phyloP scores from a whole-genome alignment of 2,888 invertebrate genomes.

The Cancer borealis region DNA sequence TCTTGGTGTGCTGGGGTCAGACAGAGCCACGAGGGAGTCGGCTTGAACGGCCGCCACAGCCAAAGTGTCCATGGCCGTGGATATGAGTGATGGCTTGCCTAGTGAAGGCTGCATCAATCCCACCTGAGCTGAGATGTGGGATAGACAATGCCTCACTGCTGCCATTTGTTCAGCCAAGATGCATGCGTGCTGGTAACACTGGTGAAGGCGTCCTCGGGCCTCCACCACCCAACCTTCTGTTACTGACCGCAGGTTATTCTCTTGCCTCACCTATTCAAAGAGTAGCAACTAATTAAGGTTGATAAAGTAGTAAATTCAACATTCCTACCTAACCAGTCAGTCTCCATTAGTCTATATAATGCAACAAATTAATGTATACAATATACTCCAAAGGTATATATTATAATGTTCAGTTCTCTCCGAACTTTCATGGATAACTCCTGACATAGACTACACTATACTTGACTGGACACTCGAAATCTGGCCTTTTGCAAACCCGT shows the following conservation, averaged over 20 bases:
- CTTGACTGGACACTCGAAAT: too few species aligned
- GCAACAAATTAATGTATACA: neutral
- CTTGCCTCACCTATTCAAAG: constrained; percentile 63
- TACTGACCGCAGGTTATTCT: constrained; percentile 67
- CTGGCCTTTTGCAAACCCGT: too few species aligned
- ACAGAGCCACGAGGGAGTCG: constrained; percentile 58
- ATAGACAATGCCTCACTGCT: constrained; percentile 54
- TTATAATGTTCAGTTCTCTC: too few species aligned
- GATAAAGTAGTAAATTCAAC: neutral
- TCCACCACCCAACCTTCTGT: constrained; percentile 76
- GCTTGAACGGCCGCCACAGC: neutral
- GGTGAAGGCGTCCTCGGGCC: constrained; percentile 71
- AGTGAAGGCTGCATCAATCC: neutral
- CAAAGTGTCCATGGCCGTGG: constrained; percentile 61
- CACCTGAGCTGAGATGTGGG: constrained; percentile 57
- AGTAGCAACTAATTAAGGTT: neutral
- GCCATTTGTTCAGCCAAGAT: constrained; percentile 50
- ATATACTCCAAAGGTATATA: too few species aligned
- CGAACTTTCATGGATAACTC: too few species aligned
- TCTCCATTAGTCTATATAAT: neutral
- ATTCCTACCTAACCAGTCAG: neutral
- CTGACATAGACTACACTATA: too few species aligned
- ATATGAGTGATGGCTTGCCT: constrained; percentile 50
- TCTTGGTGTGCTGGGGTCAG: constrained; percentile 65
- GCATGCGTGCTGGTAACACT: constrained; percentile 66